Conservation (phyloP, 2,113 vertebrate species). For the Tauraco erythrolophus region DNA sequence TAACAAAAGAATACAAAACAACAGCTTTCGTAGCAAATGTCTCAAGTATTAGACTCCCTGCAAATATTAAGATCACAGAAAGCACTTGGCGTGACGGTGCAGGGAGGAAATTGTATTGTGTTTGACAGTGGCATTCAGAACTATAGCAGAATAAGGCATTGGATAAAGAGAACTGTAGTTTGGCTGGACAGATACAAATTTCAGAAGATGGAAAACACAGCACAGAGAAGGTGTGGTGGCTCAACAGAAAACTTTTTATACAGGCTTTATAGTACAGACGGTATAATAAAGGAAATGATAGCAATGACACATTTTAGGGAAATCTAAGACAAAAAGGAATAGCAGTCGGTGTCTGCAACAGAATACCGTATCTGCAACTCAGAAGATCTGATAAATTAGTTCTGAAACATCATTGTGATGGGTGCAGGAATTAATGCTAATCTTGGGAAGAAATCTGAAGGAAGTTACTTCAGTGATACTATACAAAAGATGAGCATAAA, state of each 20-base stretch:
- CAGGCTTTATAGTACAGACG: not conserved
- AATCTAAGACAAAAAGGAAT: not conserved
- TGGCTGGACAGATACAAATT: not conserved
- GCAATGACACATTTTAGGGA: not conserved
- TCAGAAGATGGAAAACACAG: not conserved
- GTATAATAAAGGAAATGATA: not conserved
- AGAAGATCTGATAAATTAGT: not conserved
- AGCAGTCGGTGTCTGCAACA: not conserved
- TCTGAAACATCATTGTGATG: not conserved
- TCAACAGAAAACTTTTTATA: not conserved
- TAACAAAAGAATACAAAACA: constrained; percentile 1
- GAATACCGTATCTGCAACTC: not conserved
- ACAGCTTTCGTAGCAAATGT: not conserved
- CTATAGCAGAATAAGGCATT: not conserved
- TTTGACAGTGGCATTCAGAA: not conserved
- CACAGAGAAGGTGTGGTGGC: not conserved
- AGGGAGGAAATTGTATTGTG: not conserved
- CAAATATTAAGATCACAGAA: not conserved
- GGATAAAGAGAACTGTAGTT: not conserved
- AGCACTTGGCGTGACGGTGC: not conserved
- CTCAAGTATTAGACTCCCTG: not conserved
- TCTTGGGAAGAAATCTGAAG: not conserved
- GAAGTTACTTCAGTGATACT: not conserved
- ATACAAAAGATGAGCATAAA: not conserved
- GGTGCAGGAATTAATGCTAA: not conserved